These are phyloP conservation scores for Deroplatys truncata DNA, from an alignment of 2,888 invertebrate species.

Conservation along the genomic window DNA sequence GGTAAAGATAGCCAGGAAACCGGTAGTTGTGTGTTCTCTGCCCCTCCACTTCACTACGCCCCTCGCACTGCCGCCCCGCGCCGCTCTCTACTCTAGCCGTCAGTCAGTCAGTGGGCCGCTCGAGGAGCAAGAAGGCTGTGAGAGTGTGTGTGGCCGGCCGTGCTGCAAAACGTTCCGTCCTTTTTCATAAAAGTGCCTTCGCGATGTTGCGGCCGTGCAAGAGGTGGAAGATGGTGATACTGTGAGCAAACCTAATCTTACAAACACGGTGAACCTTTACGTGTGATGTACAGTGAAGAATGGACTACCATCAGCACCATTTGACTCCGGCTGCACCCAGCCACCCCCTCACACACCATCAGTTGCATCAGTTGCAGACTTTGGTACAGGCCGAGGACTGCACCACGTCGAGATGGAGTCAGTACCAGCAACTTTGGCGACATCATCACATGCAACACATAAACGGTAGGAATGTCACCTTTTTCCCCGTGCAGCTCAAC, in stretches of 20 bases:
- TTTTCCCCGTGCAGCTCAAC: too few relatives aligned
- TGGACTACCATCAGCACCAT: slow-evolving; percentile 37
- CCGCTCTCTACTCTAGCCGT: not conserved
- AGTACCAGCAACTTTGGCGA: slow-evolving; percentile 74
- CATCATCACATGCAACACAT: slow-evolving; percentile 52
- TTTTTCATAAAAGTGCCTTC: not conserved
- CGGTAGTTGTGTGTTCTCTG: slow-evolving; percentile 1
- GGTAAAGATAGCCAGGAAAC: not conserved
- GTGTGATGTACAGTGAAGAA: slow-evolving; percentile 35
- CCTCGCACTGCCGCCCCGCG: not conserved
- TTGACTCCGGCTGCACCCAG: slow-evolving; percentile 46
- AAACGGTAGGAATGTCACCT: slow-evolving; percentile 17
- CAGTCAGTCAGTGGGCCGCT: slow-evolving; percentile 13
- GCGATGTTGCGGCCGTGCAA: not conserved
- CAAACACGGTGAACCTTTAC: not conserved
- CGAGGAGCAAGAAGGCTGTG: not conserved
- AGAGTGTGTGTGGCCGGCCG: not conserved
- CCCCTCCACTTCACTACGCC: not conserved
- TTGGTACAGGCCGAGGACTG: slow-evolving; percentile 34
- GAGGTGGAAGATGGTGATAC: not conserved
- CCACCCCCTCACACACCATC: slow-evolving; percentile 59
- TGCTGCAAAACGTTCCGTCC: not conserved
- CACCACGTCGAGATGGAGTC: slow-evolving; percentile 56
- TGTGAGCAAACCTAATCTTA: not conserved
- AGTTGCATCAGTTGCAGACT: slow-evolving; percentile 51